These are phyloP conservation scores for Epizoanthus stellaris DNA, from an alignment of 92 coral and sea anemone genomes.

Conservation along the genomic window DNA sequence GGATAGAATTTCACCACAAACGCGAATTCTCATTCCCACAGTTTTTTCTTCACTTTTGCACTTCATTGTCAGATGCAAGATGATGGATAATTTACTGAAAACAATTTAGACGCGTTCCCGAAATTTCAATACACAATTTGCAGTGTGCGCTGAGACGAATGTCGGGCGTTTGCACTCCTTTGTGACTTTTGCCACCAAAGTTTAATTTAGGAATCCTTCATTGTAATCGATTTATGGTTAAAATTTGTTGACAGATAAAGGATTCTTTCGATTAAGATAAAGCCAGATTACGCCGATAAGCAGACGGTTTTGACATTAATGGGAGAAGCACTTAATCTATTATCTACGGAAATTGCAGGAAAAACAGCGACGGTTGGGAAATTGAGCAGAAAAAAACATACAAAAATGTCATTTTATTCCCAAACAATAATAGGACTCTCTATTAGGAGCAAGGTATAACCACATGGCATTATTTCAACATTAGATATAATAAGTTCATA, in stretches of 20 bases:
- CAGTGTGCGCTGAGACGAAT: background rate
- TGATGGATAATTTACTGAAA: background rate
- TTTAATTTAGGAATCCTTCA: conserved; percentile 19
- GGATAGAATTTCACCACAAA: background rate
- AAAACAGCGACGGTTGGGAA: too few relatives aligned
- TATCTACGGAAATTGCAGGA: too few relatives aligned
- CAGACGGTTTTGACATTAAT: conserved; percentile 42
- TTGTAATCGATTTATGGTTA: conserved; percentile 40
- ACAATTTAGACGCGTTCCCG: background rate
- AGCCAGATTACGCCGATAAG: conserved; percentile 29
- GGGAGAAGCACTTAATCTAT: background rate
- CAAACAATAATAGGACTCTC: too few relatives aligned
- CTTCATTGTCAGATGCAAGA: background rate
- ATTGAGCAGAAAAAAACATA: background rate
- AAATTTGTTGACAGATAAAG: conserved; percentile 40
- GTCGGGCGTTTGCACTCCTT: background rate
- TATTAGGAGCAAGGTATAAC: background rate
- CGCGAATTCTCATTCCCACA: background rate
- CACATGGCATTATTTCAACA: background rate
- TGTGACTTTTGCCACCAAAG: conserved; percentile 27
- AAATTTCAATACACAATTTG: background rate
- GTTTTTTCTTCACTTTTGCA: background rate
- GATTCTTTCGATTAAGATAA: conserved; percentile 40
- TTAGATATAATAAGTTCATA: too few relatives aligned
- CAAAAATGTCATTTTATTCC: background rate